phyloP scores from a whole-genome alignment of 2,888 invertebrate species.

The Cheiracanthium punctorium region DNA sequence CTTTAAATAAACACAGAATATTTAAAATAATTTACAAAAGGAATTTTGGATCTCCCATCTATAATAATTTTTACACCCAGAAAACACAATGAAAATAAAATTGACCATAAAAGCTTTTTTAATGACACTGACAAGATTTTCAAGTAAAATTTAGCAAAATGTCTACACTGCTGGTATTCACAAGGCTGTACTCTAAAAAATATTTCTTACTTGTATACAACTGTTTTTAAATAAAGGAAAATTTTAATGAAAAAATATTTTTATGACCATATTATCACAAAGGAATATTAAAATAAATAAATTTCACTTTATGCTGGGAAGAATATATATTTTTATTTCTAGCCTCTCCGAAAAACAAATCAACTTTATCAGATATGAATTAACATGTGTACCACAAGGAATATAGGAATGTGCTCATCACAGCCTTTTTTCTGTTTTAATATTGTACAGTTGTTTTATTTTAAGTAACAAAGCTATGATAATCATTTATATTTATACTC shows the following conservation, averaged over 20 bases:
- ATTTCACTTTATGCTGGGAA: background rate
- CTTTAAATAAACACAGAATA: no score
- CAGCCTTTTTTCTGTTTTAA: conserved; percentile 33
- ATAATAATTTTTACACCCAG: no score
- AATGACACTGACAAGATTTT: no score
- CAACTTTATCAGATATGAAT: conserved; percentile 18
- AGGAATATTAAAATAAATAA: conserved; percentile 5
- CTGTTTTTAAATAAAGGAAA: background rate
- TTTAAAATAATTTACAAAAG: no score
- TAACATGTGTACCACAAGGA: conserved; percentile 21
- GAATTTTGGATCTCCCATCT: no score
- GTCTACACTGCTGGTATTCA: no score
- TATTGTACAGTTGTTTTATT: conserved; percentile 13
- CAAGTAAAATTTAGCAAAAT: no score
- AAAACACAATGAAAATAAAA: no score
- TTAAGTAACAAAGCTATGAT: no score
- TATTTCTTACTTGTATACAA: background rate
- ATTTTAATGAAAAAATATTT: background rate
- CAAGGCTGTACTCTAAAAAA: no score
- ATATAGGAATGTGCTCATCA: conserved; percentile 52
- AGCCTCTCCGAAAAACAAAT: background rate
- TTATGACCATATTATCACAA: background rate
- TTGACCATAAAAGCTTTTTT: no score
- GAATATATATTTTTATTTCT: background rate
- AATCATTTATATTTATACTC: no score